Evolutionary conservation across 1,140 invertebrate species (phyloP).

Genomic region (Nasonia vitripennis): DNA sequence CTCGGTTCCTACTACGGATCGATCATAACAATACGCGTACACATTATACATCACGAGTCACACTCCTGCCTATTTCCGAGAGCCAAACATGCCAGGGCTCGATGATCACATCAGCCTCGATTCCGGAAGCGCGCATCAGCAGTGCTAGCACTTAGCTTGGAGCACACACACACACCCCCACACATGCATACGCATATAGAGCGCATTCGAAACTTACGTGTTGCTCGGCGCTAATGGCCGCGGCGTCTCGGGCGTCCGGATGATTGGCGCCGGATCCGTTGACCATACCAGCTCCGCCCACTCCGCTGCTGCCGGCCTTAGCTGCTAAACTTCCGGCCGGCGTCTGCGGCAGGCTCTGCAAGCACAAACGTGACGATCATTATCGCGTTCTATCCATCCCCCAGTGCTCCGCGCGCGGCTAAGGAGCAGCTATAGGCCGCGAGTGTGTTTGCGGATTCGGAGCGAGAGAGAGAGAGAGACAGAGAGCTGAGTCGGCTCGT

Average conservation of each 20-base stretch:
- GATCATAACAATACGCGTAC: too few species aligned
- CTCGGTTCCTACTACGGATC: too few species aligned
- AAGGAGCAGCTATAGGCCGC: neutral
- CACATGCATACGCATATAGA: too few species aligned
- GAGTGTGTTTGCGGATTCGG: neutral
- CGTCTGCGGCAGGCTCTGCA: slow-evolving; percentile 76
- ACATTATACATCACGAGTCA: too few species aligned
- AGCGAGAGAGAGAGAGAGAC: neutral
- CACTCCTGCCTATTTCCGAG: too few species aligned
- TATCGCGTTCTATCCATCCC: neutral
- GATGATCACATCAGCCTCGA: neutral
- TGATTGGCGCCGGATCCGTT: slow-evolving; percentile 69
- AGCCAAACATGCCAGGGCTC: neutral
- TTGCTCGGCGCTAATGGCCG: slow-evolving; percentile 66
- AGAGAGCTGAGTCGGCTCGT: neutral
- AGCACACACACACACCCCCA: neutral
- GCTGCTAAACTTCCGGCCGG: slow-evolving; percentile 70
- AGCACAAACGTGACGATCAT: slow-evolving; percentile 54
- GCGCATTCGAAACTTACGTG: slow-evolving; percentile 64
- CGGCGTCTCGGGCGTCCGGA: slow-evolving; percentile 68
- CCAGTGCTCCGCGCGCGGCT: neutral
- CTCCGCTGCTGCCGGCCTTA: slow-evolving; percentile 64
- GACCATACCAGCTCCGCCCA: slow-evolving; percentile 62
- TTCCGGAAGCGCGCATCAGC: neutral
- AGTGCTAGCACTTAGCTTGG: neutral